Evolutionary conservation across 1,140 invertebrate species (phyloP), one percentile per base, ranked within the genome.

Genomic region (Wiebesia pumilae): DNA sequence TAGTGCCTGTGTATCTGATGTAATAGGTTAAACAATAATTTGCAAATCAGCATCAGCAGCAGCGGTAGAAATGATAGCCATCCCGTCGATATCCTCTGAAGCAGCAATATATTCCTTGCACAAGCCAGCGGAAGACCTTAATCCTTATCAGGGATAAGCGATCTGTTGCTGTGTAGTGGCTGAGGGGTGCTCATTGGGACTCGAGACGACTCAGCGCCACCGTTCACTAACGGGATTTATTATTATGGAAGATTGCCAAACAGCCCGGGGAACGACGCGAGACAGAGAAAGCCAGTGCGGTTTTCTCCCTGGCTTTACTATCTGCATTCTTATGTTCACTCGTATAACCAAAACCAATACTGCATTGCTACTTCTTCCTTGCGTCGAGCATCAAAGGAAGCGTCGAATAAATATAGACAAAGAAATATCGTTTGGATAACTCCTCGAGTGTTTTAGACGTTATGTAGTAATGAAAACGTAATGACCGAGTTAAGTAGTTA

Each of bases 131-230:
- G n/a, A 79, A 86, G 71, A 83, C 47, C 80, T 86, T 83, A 83
- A 86, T 86, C 81, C 81, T 83, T 83, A 86, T 86, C 85, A 71
- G 67, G 81, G 54, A 86, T 82, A 86, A 86, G 80, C 80, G 85
- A 86, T 86, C 85, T 86, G 85, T 86, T 86, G 85, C 85, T 65
- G 73, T 73, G 38, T 30, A 40, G 40, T 47, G 30, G 35, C 40
- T 69, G 14, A 79, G 38, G n/a, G 14, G 58, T 16, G 51, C 51
- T 54, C 51, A 54, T 54, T 21, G 51, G 51, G 51, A 51, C 62
- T 85, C 78, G 71, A 75, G 58, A 58, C 38, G 83, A 43, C 71
- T 75, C 71, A 75, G 71, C 71, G 71, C 71, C 71, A 38, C 71
- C 71, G 43, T 75, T 75, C 77, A 54, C 47, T 7, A 54, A 19